Conservation (phyloP, 2,888 invertebrate genomes). For the Ectemnius lituratus region DNA sequence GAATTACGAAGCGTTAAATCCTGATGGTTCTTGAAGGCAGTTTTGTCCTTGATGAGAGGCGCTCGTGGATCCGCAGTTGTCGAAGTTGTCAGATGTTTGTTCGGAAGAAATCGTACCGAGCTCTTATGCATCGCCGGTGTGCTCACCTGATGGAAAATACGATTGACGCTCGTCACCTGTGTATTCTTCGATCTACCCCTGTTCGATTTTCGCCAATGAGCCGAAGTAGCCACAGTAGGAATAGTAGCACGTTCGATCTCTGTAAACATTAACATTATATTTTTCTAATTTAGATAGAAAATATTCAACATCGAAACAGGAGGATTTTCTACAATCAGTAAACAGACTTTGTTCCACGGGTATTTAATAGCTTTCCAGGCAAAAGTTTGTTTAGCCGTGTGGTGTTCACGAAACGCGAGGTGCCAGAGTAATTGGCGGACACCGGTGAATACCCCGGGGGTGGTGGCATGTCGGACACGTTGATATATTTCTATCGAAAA, state of each 20-base stretch:
- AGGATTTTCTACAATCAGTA: no score
- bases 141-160: conserved; percentile 67
- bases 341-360: no score
- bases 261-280: conserved; percentile 41
- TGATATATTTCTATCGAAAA: no score
- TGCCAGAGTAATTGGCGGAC: not conserved
- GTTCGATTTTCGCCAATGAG: conserved; percentile 62
- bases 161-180: conserved; percentile 65
- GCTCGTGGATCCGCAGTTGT: conserved; percentile 69
- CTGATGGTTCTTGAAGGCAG: conserved; percentile 69
- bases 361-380: no score
- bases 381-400: no score
- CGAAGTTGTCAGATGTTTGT: conserved; percentile 62
- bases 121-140: conserved; percentile 71
- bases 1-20: conserved; percentile 54
- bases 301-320: no score
- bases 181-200: conserved; percentile 62
- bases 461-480: not conserved
- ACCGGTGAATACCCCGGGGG: not conserved
- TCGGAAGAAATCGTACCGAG: conserved; percentile 65
- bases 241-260: conserved; percentile 67
- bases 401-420: no score
- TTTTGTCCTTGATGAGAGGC: conserved; percentile 68
- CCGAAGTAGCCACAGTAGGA: conserved; percentile 63
- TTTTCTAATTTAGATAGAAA: no score